Evolutionary conservation across 2,113 vertebrate species (phyloP), one percentile per base, ranked within the genome.

Genomic region (Vidua chalybeata): DNA sequence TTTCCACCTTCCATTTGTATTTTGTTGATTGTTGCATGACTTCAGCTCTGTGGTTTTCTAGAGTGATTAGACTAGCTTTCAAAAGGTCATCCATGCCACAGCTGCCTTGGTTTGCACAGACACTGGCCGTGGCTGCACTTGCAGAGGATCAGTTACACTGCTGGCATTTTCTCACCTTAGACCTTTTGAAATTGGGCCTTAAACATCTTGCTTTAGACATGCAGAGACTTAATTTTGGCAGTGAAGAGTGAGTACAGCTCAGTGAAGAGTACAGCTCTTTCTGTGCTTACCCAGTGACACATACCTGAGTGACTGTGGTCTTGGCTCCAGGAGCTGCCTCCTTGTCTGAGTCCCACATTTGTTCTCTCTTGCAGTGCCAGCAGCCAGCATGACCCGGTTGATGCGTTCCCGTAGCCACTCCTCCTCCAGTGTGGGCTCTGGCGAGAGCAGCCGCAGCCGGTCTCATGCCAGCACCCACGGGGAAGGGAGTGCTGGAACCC

Each of bases 321-420:
- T 14, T 59, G 52, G 30, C 58, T 54, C 9, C 41, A 11, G 30
- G 41, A 52, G 1, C 62, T 58, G 77, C 19, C 23, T 35, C 45
- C 43, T 45, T 72, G 14, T 68, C 67, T 95, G 52, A 94, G 93
- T 39, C 21, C 37, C 33, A 37, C 35, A 2, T 51, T 30, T 95
- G 67, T 86, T 97, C 94, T 97, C 79, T 84, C 81, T 98, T 97
- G 68, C 97, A 99, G 99, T 99, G 98, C 99, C 99, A 45, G 98
- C 99, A 30, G 99, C 98, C 18, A 98, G 98, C 37, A 99, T 99
- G 99, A 99, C 99, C 58, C 98, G 99, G 49, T 97, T 99, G 92
- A 98, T 98, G 56, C 99, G 99, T 78, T 99, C 99, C 82, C 98
- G 99, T 67, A 99, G 99, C 77, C 99, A 99, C 96, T 99, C 99